These are phyloP conservation scores for Caenorhabditis zanzibari DNA, from an alignment of 2,888 invertebrate species.

Conservation along the genomic window DNA sequence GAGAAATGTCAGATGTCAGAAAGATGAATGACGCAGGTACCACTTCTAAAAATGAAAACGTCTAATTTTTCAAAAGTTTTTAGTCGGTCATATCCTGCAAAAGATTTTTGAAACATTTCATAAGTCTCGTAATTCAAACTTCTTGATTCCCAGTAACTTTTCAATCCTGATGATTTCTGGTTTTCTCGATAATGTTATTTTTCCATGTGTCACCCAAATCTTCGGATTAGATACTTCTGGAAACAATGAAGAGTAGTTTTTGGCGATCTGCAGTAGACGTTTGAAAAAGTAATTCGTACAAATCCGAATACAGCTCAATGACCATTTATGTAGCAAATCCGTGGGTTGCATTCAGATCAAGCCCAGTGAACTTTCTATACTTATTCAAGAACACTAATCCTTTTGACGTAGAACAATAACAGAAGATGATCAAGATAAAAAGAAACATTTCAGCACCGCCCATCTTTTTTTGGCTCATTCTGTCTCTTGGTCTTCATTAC, in stretches of 20 bases:
- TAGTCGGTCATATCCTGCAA: neutral
- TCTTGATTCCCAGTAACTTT: neutral
- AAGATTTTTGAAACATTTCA: neutral
- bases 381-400: slow-evolving; percentile 10
- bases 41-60: neutral
- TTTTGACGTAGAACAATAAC: slow-evolving; percentile 19
- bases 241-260: neutral
- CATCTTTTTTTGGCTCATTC: neutral
- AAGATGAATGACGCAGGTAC: slow-evolving; percentile 7
- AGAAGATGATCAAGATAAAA: slow-evolving; percentile 4
- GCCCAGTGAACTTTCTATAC: neutral
- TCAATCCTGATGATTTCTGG: neutral
- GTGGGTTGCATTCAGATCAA: slow-evolving; percentile 25
- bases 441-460: slow-evolving; percentile 22
- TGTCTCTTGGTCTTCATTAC: neutral
- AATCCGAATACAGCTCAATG: slow-evolving; percentile 18
- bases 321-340: slow-evolving; percentile 9
- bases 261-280: neutral
- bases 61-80: slow-evolving; percentile 4
- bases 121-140: neutral
- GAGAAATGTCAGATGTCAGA: slow-evolving; percentile 39
- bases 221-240: neutral
- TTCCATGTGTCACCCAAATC: neutral
- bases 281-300: neutral
- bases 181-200: neutral